Conservation (phyloP, 2,797 vertebrate species). For the Typhlichthys eigenmanni region DNA sequence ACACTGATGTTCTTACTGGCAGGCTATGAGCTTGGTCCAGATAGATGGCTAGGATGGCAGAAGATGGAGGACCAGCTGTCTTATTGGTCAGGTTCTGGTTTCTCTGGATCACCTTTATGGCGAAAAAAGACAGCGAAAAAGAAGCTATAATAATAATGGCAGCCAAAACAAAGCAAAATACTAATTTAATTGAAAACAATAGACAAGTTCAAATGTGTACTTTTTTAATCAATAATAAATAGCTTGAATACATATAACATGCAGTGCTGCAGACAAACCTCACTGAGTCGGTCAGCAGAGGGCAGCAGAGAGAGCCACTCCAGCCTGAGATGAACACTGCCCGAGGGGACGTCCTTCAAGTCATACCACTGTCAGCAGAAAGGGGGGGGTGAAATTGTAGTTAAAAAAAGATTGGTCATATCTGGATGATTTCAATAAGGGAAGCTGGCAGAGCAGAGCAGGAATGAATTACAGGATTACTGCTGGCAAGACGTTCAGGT, state of each 20-base stretch:
- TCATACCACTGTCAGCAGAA: constrained; percentile 84
- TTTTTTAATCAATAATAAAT: too few relatives aligned
- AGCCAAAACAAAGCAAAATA: not conserved
- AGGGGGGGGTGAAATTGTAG: constrained; percentile 5
- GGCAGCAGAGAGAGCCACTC: constrained; percentile 90
- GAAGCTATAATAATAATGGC: not conserved
- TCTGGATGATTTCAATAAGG: constrained; percentile 24
- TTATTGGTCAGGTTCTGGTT: constrained; percentile 81
- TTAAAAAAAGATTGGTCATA: constrained; percentile 30
- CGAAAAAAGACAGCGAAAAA: not conserved
- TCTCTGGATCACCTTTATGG: constrained; percentile 82
- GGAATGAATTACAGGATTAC: constrained; percentile 54
- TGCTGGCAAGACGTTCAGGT: constrained; percentile 2
- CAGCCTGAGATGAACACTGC: constrained; percentile 87
- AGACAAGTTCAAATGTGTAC: too few relatives aligned
- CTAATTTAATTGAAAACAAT: not conserved
- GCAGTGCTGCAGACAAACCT: constrained; percentile 70
- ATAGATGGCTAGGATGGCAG: constrained; percentile 89
- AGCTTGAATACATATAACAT: too few relatives aligned
- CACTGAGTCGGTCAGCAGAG: constrained; percentile 83
- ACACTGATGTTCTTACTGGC: constrained; percentile 77
- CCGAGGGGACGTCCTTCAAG: constrained; percentile 81
- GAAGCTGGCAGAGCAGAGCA: not conserved
- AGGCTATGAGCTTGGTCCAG: constrained; percentile 87
- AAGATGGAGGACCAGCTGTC: constrained; percentile 82